Evolutionary conservation across 2,797 vertebrate genomes (phyloP).

Genomic region (Antennarius maculatus): DNA sequence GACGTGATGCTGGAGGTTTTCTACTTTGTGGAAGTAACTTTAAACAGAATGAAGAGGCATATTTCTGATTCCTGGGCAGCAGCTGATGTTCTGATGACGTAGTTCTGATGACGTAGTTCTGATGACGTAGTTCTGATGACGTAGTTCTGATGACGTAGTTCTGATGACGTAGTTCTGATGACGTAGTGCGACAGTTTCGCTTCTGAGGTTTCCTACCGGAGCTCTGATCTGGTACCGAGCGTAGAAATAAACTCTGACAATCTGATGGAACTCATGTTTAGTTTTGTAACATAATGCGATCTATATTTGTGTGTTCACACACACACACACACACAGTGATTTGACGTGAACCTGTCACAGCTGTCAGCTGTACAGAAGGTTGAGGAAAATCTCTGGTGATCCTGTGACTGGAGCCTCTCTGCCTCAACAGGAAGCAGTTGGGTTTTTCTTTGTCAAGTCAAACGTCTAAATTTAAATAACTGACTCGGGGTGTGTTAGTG

Average conservation of each 20-base stretch:
- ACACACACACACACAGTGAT: neutral
- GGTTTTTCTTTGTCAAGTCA: no score
- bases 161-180: no score
- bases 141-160: no score
- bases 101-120: no score
- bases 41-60: slow-evolving; percentile 8
- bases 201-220: slow-evolving; percentile 11
- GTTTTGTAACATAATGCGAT: neutral
- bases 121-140: no score
- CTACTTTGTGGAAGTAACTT: slow-evolving; percentile 25
- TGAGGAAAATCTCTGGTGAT: no score
- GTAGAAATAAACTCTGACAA: slow-evolving; percentile 38
- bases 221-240: slow-evolving; percentile 17
- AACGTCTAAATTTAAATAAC: no score
- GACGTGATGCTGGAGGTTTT: slow-evolving; percentile 54
- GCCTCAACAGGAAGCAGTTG: no score
- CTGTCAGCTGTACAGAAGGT: no score
- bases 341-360: no score
- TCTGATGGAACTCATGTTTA: slow-evolving; percentile 29
- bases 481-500: slow-evolving; percentile 29
- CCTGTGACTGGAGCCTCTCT: no score
- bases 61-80: slow-evolving; percentile 31
- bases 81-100: neutral
- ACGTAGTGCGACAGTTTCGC: neutral
- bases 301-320: neutral